These are phyloP conservation scores for Mus spretus DNA, from an alignment of 2,797 vertebrate genomes.

Conservation along the genomic window DNA sequence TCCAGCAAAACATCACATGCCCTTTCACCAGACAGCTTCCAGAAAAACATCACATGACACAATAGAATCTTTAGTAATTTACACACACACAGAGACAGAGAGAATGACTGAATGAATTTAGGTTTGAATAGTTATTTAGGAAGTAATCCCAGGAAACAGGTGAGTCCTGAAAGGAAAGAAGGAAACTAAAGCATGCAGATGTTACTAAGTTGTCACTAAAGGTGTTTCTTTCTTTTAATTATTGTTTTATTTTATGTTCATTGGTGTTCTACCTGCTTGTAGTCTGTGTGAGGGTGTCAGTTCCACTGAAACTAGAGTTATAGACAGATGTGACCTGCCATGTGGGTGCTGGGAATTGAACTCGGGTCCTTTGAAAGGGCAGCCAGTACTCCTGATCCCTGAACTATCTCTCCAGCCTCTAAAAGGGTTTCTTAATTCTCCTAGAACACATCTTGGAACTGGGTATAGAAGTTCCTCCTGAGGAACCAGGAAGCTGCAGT, in stretches of 20 bases:
- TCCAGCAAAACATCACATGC: too few species aligned
- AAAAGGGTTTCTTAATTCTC: neutral
- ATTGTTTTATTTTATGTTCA: neutral
- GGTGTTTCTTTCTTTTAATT: neutral
- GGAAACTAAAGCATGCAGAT: neutral
- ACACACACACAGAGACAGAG: neutral
- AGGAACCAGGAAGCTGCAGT: neutral
- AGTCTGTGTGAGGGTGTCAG: neutral
- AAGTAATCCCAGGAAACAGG: neutral
- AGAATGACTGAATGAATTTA: neutral
- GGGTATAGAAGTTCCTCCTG: neutral
- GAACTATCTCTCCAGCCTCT: neutral
- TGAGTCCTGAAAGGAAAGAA: neutral
- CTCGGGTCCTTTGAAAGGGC: neutral
- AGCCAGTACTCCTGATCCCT: neutral
- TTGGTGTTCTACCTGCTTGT: neutral
- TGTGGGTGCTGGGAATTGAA: neutral
- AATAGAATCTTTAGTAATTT: too few species aligned
- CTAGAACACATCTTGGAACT: neutral
- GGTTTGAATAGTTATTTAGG: neutral
- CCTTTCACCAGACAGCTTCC: too few species aligned
- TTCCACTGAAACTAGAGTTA: too few species aligned
- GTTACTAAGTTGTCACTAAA: neutral
- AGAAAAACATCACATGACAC: too few species aligned
- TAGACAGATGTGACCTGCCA: neutral